phyloP scores from a whole-genome alignment of 53 echinoderm and acorn worm genomes.

The Echinarachnius parma region DNA sequence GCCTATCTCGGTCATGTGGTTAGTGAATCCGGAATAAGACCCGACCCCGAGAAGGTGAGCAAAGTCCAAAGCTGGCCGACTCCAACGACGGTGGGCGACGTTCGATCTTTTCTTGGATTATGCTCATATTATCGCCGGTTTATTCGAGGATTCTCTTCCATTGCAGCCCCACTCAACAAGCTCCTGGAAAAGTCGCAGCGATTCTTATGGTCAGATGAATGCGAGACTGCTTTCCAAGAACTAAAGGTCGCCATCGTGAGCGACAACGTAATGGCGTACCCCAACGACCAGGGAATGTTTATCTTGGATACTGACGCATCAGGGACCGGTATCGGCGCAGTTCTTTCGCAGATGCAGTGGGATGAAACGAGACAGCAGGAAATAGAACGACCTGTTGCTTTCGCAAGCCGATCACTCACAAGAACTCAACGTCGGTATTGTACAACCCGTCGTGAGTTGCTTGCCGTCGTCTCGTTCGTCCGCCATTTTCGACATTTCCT shows the following conservation, averaged over 20 bases:
- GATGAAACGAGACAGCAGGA: slow-evolving; percentile 38
- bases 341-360: slow-evolving; percentile 58
- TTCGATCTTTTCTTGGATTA: slow-evolving; percentile 36
- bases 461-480: slow-evolving; percentile 48
- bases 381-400: slow-evolving; percentile 61
- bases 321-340: slow-evolving; percentile 48
- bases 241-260: too few relatives aligned
- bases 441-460: slow-evolving; percentile 55
- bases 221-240: too few relatives aligned
- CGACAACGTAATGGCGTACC: too few relatives aligned
- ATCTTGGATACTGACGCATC: too few relatives aligned
- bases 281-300: too few relatives aligned
- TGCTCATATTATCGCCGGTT: slow-evolving; percentile 47
- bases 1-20: slow-evolving; percentile 54
- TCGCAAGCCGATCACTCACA: slow-evolving; percentile 53
- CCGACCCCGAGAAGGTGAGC: too few relatives aligned
- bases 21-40: slow-evolving; percentile 14
- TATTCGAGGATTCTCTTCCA: slow-evolving; percentile 22
- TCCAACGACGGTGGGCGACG: slow-evolving; percentile 25
- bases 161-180: slow-evolving; percentile 23
- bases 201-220: too few relatives aligned
- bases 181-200: slow-evolving; percentile 33
- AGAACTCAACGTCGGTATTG: slow-evolving; percentile 53
- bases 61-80: slow-evolving; percentile 60
- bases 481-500: slow-evolving; percentile 60